Conservation (phyloP, 2,797 vertebrate genomes). For the Acridotheres tristis region DNA sequence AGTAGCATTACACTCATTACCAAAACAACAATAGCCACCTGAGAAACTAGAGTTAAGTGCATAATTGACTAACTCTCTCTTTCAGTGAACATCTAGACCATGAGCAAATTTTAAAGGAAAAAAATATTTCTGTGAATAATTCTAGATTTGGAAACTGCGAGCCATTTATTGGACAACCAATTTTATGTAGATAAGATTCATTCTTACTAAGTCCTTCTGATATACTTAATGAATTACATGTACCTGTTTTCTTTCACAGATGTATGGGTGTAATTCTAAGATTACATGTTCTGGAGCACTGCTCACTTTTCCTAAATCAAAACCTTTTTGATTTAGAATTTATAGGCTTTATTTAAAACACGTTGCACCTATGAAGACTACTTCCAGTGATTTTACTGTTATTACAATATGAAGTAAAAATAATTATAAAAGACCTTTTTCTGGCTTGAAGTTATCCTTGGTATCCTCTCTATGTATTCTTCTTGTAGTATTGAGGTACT, state of each 20-base stretch:
- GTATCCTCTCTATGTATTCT: not conserved
- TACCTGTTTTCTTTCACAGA: not conserved
- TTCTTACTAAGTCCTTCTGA: not conserved
- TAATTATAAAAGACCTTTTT: not conserved
- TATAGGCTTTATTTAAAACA: not conserved
- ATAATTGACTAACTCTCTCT: not conserved
- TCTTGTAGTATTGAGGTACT: not conserved
- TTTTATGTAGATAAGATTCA: not conserved
- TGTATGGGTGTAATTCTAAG: not conserved
- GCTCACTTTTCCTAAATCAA: not conserved
- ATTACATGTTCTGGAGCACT: not conserved
- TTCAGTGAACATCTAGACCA: not conserved
- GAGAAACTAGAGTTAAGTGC: not conserved
- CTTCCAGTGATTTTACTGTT: not conserved
- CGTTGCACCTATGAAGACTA: rapidly evolving
- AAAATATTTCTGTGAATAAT: not conserved
- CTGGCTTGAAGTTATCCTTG: not conserved
- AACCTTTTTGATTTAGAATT: not conserved
- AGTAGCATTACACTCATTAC: not conserved
- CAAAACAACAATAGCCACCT: not conserved
- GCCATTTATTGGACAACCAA: not conserved
- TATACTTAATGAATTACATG: not conserved
- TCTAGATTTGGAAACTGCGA: not conserved
- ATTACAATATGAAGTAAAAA: not conserved
- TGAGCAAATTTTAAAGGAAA: not conserved